These are phyloP conservation scores for Drosophila ezoana DNA, from an alignment of 2,888 invertebrate species.

Conservation along the genomic window DNA sequence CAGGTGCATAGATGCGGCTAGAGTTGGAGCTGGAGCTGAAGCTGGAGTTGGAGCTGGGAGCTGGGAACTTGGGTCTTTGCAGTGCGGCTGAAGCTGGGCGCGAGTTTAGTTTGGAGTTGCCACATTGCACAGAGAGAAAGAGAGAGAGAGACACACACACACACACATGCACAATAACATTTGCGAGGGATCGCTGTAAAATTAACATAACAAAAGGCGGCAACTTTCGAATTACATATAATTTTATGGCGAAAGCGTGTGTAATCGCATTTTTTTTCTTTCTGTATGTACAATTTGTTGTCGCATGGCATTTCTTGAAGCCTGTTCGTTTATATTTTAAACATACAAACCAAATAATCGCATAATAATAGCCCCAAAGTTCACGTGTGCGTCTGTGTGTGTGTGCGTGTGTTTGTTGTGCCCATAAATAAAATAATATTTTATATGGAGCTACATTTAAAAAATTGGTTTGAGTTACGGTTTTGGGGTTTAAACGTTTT, in stretches of 20 bases:
- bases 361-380: constrained; percentile 47
- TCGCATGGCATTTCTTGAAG: constrained; percentile 60
- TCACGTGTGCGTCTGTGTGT: background rate
- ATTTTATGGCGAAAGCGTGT: constrained; percentile 61
- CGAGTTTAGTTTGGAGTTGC: constrained; percentile 7
- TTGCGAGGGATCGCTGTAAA: constrained; percentile 58
- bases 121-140: background rate
- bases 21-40: constrained; percentile 14
- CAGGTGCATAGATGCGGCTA: constrained; percentile 15
- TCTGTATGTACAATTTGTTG: background rate
- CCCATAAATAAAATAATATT: constrained; percentile 63
- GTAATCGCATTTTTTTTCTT: constrained; percentile 9
- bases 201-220: constrained; percentile 69
- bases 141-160: constrained; percentile 3
- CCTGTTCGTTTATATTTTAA: constrained; percentile 83
- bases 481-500: constrained; percentile 14
- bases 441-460: constrained; percentile 36
- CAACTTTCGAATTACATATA: constrained; percentile 65
- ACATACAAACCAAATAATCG: constrained; percentile 79
- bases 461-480: constrained; percentile 14
- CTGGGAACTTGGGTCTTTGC: background rate
- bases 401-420: background rate
- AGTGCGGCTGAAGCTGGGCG: background rate
- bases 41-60: constrained; percentile 1
- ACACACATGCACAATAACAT: constrained; percentile 43